Conservation (phyloP, 1,140 invertebrate species). For the Pogonomyrmex californicus region DNA sequence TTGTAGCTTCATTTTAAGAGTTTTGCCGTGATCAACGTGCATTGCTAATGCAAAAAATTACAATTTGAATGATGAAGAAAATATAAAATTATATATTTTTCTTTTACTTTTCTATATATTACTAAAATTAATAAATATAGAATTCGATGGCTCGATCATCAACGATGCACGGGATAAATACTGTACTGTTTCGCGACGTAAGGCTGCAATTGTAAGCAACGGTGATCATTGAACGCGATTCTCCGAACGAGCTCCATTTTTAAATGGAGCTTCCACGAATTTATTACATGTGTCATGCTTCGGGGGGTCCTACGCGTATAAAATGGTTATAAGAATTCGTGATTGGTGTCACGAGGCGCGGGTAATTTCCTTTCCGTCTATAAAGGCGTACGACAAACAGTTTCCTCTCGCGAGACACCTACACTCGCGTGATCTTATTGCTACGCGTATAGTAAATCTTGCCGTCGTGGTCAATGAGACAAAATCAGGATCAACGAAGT, state of each 20-base stretch:
- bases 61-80: neutral
- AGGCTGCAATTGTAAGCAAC: conserved; percentile 2
- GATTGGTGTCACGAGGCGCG: conserved; percentile 46
- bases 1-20: neutral
- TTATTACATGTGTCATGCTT: conserved; percentile 32
- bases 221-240: conserved; percentile 9
- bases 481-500: neutral
- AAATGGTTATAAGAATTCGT: conserved; percentile 53
- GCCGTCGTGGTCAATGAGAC: neutral
- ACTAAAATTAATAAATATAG: neutral
- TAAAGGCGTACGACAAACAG: conserved; percentile 74
- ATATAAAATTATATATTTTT: neutral
- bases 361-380: conserved; percentile 64
- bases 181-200: neutral
- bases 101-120: neutral
- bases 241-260: conserved; percentile 36
- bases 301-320: neutral
- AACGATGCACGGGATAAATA: neutral
- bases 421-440: conserved; percentile 56
- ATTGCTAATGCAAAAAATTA: neutral
- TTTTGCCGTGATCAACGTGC: neutral
- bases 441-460: conserved; percentile 47
- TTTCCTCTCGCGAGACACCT: conserved; percentile 73
- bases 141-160: neutral
- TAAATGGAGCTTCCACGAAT: conserved; percentile 53